Percentiles rank a stretch among this genome's conserved stretches.
Conservation (phyloP, 1,140 invertebrate genomes). For the Caenorhabditis briggsae region DNA sequence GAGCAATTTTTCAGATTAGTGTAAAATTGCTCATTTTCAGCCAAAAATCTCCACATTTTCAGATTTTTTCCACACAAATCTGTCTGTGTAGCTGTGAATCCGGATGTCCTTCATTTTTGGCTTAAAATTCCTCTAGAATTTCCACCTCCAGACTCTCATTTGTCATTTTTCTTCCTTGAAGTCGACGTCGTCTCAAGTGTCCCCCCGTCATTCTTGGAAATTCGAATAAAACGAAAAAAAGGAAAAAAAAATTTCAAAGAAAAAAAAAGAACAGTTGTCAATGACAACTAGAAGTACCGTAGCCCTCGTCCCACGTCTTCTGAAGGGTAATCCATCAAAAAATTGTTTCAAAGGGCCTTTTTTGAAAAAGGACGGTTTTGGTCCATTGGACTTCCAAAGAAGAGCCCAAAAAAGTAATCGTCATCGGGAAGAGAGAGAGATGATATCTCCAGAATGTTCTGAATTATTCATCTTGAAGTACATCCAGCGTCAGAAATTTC, state of each 20-base stretch:
- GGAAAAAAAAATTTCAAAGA: too few species aligned
- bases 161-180: too few species aligned
- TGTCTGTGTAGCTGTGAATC: too few species aligned
- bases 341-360: not conserved
- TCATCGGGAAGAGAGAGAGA: not conserved
- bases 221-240: too few species aligned
- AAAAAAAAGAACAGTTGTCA: too few species aligned
- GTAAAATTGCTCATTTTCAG: too few species aligned
- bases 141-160: not conserved
- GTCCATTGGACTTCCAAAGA: not conserved
- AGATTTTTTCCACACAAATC: too few species aligned
- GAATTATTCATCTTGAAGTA: constrained; percentile 13
- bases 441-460: not conserved
- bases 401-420: constrained; percentile 16
- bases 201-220: too few species aligned
- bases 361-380: not conserved
- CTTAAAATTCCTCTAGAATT: not conserved
- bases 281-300: not conserved
- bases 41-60: too few species aligned
- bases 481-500: not conserved
- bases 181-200: not conserved
- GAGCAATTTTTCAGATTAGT: too few species aligned
- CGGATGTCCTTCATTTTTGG: not conserved
- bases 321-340: not conserved
- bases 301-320: not conserved